Base-by-base conservation (phyloP, 2,888 invertebrate genomes). In the Lepidochitona cinerea region DNA sequence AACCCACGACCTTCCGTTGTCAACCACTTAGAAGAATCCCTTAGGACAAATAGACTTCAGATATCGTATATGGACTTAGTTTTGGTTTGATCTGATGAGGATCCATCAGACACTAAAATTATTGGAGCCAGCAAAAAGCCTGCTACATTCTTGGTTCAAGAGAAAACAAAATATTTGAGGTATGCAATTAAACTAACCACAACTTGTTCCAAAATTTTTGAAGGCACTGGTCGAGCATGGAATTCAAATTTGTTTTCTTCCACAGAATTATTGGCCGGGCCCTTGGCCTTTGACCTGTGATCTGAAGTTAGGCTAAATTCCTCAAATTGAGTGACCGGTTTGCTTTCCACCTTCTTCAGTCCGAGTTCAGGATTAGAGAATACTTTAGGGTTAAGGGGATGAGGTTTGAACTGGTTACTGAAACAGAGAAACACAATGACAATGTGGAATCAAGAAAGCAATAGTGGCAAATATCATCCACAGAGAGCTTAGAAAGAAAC, bases 161-260 rank as follows among this genome's bases (percentile, higher is more conserved):
- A n/a, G n/a, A n/a, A n/a, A n/a, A n/a, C n/a, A n/a, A n/a, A n/a
- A n/a, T n/a, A n/a, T n/a, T n/a, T n/a, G n/a, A n/a, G n/a, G n/a
- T n/a, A n/a, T n/a, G 18, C 2, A 49, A 49, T n/a, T 7, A 49
- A 4, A 49, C 73, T 33, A 68, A 89, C 89, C 81, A 86, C 83
- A 26, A 86, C 76, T 35, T 84, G 84, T 52, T 87, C 84, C 0
- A 89, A 75, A 12, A 89, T 89, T 41, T 82, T 84, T 64, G 77
- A 85, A 53, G 95, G 95, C 7, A 93, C 88, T 0, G 95, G 95
- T 69, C 93, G 93, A 0, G 95, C 95, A 88, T 94, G 95, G 83
- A 95, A 95, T 79, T 93, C 92, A 1, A 92, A 91, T 0, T 93
- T 92, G 79, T 93, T 93, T 81, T 92, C 93, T 26, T 85, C 84